phyloP scores from a whole-genome alignment of 1,140 invertebrate genomes.

The Odontomachus brunneus region DNA sequence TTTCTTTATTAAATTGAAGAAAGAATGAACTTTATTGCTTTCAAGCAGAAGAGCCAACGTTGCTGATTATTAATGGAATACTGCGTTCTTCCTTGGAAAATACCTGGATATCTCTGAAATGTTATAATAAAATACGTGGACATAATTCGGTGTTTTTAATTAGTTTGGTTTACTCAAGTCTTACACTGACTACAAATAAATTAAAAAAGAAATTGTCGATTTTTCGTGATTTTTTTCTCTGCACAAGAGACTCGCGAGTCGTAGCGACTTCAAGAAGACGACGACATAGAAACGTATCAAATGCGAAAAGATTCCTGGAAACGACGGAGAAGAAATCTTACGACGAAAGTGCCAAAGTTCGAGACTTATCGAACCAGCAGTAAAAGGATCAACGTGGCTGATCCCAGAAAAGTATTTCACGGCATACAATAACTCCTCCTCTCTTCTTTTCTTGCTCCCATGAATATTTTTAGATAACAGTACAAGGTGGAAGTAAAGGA shows the following conservation, averaged over 20 bases:
- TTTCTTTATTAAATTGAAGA: too few relatives aligned
- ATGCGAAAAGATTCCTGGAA: slow-evolving; percentile 19
- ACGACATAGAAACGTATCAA: slow-evolving; percentile 13
- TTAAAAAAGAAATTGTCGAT: neutral
- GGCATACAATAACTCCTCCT: slow-evolving; percentile 47
- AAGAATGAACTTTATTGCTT: too few relatives aligned
- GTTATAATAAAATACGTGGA: neutral
- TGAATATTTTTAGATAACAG: slow-evolving; percentile 50
- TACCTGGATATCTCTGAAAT: neutral
- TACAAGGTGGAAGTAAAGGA: slow-evolving; percentile 26
- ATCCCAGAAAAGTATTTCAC: slow-evolving; percentile 54
- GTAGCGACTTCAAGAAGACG: slow-evolving; percentile 2
- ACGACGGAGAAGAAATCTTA: slow-evolving; percentile 32
- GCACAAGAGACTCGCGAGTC: neutral
- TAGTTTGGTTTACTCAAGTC: neutral
- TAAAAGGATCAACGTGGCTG: slow-evolving; percentile 59
- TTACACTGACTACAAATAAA: neutral
- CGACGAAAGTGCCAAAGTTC: slow-evolving; percentile 54
- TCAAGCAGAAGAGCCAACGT: too few relatives aligned
- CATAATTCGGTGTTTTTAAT: neutral
- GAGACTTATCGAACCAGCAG: slow-evolving; percentile 50
- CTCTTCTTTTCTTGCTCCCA: slow-evolving; percentile 25
- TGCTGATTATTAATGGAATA: neutral
- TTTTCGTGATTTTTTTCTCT: neutral
- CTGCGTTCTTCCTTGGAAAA: neutral